Evolutionary conservation across 2,797 vertebrate genomes (phyloP).

Genomic region (Lutjanus campechanus): DNA sequence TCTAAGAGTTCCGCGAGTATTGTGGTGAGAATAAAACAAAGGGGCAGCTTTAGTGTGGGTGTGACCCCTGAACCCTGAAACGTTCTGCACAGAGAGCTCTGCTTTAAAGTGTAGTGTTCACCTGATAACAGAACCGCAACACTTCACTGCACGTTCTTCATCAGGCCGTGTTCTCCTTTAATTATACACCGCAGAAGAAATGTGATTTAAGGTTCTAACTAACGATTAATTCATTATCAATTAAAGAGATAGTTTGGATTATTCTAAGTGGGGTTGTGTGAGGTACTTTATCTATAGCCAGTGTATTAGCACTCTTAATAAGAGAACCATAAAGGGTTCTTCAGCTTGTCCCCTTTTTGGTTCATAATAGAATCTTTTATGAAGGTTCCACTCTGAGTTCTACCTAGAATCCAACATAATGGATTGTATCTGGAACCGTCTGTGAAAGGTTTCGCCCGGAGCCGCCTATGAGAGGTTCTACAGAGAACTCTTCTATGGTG

Average conservation of each 20-base stretch:
- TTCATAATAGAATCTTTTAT: too few species aligned
- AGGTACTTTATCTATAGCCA: too few species aligned
- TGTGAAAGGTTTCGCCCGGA: too few species aligned
- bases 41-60: not conserved
- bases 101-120: not conserved
- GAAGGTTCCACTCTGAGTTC: too few species aligned
- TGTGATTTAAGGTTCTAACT: not conserved
- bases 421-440: too few species aligned
- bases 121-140: not conserved
- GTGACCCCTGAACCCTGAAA: conserved; percentile 3
- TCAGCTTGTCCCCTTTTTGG: too few species aligned
- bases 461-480: too few species aligned
- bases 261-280: too few species aligned
- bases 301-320: too few species aligned
- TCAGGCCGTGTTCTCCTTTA: not conserved
- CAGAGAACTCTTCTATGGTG: too few species aligned
- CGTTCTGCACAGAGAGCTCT: not conserved
- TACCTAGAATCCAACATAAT: too few species aligned
- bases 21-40: conserved; percentile 11
- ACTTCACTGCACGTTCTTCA: not conserved
- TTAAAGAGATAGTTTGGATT: not conserved
- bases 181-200: not conserved
- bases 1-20: not conserved
- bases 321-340: too few species aligned
- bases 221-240: not conserved